A percentile compares a stretch with the other conserved stretches of the same genome.
Evolutionary conservation across 2,113 vertebrate species (phyloP).

Genomic region (Bubalus kerabau): DNA sequence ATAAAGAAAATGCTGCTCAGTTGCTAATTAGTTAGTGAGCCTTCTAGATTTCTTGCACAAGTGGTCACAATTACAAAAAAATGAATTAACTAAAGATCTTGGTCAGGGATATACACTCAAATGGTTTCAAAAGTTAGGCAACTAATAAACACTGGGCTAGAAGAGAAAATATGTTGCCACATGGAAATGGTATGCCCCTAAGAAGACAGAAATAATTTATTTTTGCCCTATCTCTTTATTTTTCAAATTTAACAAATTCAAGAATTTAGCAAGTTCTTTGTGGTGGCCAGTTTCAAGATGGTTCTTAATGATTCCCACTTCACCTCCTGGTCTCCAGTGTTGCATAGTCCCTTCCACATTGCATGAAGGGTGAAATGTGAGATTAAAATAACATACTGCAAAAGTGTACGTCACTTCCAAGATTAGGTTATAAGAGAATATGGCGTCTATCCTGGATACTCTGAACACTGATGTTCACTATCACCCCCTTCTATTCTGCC

Average conservation of each 20-base stretch:
- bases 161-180: neutral
- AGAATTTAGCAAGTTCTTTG: neutral
- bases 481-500: neutral
- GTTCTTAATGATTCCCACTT: neutral
- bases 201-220: constrained; percentile 2
- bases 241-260: neutral
- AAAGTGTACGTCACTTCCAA: neutral
- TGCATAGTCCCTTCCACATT: neutral
- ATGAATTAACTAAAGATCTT: neutral
- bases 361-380: neutral
- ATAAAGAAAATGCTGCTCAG: neutral
- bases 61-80: neutral
- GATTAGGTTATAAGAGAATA: neutral
- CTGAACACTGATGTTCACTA: neutral
- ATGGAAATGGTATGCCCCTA: neutral
- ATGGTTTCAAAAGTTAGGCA: neutral
- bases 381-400: neutral
- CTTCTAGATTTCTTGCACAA: neutral
- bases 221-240: constrained; percentile 3
- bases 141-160: neutral
- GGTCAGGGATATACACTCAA: neutral
- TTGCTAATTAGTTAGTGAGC: neutral
- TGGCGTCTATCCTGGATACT: neutral
- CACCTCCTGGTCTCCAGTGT: neutral
- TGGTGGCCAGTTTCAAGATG: neutral